Conservation (phyloP, 2,113 vertebrate species). For the Apus apus region DNA sequence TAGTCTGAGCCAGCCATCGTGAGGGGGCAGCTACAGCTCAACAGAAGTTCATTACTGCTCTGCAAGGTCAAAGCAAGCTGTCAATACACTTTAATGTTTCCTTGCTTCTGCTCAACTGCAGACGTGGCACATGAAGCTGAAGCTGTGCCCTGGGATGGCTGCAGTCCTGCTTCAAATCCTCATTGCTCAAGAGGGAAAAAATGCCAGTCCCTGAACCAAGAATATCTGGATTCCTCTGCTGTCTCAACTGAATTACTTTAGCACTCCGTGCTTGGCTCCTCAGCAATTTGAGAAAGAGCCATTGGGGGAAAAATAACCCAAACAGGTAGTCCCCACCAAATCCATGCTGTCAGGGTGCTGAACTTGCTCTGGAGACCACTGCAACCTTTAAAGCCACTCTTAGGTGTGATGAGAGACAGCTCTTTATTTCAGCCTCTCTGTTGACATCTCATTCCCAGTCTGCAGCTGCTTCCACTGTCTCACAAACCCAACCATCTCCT, state of each 20-base stretch:
- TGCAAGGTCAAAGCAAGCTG: background rate
- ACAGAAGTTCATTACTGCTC: background rate
- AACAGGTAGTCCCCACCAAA: background rate
- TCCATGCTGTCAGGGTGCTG: background rate
- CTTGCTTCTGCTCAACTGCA: conserved; percentile 6
- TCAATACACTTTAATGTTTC: background rate
- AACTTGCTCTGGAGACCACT: background rate
- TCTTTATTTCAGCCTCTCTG: background rate
- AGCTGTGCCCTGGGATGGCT: background rate
- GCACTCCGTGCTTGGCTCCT: background rate
- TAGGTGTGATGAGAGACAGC: background rate
- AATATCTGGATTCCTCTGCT: background rate
- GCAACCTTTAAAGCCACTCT: background rate
- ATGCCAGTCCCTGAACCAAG: background rate
- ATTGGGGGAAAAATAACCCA: no score
- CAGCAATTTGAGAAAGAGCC: background rate
- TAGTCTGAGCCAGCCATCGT: background rate
- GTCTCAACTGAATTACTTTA: background rate
- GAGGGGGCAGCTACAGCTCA: conserved; percentile 21
- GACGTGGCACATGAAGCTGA: background rate
- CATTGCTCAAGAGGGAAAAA: background rate
- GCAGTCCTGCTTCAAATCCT: background rate
- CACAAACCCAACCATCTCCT: background rate
- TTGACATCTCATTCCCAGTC: background rate
- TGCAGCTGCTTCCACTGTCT: background rate